Evolutionary conservation across 1,140 invertebrate species (phyloP), one percentile per base, ranked within the genome.

Genomic region (Leptopilina clavipes): DNA sequence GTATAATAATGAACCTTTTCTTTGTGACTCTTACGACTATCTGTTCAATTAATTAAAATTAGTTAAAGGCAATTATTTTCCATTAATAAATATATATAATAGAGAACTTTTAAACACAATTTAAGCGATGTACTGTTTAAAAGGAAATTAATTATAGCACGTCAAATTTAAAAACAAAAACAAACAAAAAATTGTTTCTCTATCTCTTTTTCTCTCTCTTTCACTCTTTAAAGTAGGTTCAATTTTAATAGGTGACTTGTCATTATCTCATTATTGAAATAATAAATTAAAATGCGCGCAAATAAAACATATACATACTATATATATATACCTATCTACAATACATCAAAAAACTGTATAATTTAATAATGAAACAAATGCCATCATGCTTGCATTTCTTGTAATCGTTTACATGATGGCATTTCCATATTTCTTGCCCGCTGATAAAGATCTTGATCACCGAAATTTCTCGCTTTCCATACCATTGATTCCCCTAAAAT

Each of bases 361-460:
- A 48, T n/a, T 65, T 65, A 65, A n/a, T 25, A 65, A 31, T 80
- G 74, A 72, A 77, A 76, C 59, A 73, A 74, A 11, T 56, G 73
- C 78, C 83, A 85, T 82, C 71, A 74, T 31, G 76, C 71, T 72
- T 86, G 85, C 45, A 88, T 70, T 73, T 94, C 92, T 87, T 95
- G 93, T 80, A 98, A 89, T 82, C 93, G 93, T 84, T 96, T 96
- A 93, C 98, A 99, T 3, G 96, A 96, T 6, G 97, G 97, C 80
- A 94, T 95, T 80, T 94, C 93, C 75, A 97, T 94, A 78, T 94
- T 94, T 87, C 96, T 94, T 18, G 97, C 97, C 87, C 94, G 93
- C 70, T 93, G 89, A 86, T 93, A 95, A 80, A 97, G 88, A 65
- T 94, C 92, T 71, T 91, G 89, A 90, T 97, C 96, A 56, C 94